A percentile compares a stretch with the other conserved stretches of the same genome.
These are phyloP conservation scores for Pteruthius melanotis DNA, from an alignment of 2,113 vertebrate genomes.

Conservation along the genomic window DNA sequence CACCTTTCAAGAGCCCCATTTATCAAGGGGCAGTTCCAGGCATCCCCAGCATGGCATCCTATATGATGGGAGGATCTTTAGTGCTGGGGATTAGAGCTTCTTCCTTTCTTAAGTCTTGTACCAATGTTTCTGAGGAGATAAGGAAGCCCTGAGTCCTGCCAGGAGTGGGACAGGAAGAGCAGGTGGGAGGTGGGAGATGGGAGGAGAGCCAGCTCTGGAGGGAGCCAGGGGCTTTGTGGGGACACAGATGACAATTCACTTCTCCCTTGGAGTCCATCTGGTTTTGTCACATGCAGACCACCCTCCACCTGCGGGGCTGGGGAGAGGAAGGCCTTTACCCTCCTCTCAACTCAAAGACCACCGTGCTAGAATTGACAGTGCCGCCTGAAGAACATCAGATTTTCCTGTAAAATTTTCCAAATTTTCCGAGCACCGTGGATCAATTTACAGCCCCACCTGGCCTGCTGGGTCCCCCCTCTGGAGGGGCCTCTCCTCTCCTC, in stretches of 20 bases:
- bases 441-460: not conserved
- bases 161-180: accelerated
- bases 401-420: not conserved
- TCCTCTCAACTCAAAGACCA: accelerated
- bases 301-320: not conserved
- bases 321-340: not conserved
- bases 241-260: accelerated
- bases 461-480: accelerated
- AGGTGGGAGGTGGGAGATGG: not conserved
- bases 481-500: not conserved
- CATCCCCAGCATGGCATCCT: not conserved
- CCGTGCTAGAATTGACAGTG: accelerated
- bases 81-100: not conserved
- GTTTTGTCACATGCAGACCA: not conserved
- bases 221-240: not conserved
- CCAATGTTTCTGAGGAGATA: not conserved
- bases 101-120: not conserved
- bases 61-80: not conserved
- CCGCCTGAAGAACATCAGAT: accelerated
- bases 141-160: not conserved
- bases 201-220: not conserved
- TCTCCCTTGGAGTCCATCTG: not conserved
- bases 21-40: not conserved
- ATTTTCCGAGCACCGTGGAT: accelerated
- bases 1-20: accelerated